These are phyloP conservation scores for Papilio aristodemus DNA, from an alignment of 1,140 invertebrate genomes.

Conservation along the genomic window DNA sequence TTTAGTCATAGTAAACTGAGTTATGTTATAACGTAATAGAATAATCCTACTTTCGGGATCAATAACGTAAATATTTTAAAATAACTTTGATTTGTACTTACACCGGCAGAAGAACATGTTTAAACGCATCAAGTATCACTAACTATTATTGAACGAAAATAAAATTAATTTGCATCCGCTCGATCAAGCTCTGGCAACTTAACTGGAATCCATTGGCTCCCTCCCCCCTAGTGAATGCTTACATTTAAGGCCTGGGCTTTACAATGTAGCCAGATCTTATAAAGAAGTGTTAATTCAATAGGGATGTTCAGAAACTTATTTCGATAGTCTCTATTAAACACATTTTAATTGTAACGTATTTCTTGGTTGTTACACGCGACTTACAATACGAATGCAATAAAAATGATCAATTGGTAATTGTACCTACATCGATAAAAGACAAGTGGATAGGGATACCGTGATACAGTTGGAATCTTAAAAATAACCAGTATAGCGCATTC, in stretches of 20 bases:
- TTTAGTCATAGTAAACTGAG: too few species aligned
- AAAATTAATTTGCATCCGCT: constrained; percentile 35
- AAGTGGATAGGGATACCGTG: background rate
- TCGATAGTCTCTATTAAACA: background rate
- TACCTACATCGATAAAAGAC: background rate
- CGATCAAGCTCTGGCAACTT: constrained; percentile 27
- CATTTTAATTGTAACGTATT: too few species aligned
- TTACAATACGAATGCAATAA: background rate
- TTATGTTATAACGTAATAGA: too few species aligned
- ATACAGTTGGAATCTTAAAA: constrained; percentile 15
- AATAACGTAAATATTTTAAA: background rate
- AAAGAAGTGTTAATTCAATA: background rate
- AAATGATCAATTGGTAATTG: background rate
- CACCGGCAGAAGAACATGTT: constrained; percentile 19
- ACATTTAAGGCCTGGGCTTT: constrained; percentile 11
- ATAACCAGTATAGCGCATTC: constrained; percentile 5
- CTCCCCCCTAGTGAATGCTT: background rate
- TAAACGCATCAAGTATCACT: constrained; percentile 29
- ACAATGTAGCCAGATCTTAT: constrained; percentile 23
- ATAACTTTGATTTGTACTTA: background rate
- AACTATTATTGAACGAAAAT: constrained; percentile 33
- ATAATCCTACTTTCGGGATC: too few species aligned
- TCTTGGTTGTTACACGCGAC: too few species aligned
- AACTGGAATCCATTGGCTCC: constrained; percentile 29
- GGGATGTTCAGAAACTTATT: background rate